Evolutionary conservation across 1,140 invertebrate species (phyloP).

Genomic region (Heliothis subflexa): DNA sequence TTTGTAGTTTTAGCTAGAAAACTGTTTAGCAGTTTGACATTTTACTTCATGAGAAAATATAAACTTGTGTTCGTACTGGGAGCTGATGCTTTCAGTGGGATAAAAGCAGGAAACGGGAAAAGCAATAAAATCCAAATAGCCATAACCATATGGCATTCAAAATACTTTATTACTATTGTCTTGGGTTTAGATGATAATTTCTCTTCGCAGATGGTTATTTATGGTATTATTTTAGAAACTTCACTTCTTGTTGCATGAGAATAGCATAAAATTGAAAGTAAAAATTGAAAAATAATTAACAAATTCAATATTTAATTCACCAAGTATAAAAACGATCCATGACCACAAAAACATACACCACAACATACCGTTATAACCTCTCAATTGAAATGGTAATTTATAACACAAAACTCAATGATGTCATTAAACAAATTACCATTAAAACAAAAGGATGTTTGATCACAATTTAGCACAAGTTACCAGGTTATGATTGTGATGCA

Average conservation of each 20-base stretch:
- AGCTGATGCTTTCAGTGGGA: neutral
- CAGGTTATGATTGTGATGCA: neutral
- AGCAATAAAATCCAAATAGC: neutral
- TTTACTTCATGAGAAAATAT: neutral
- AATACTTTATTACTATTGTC: too few species aligned
- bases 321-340: too few species aligned
- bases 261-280: too few species aligned
- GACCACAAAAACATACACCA: too few species aligned
- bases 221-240: too few species aligned
- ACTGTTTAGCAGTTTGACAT: neutral
- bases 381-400: neutral
- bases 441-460: conserved; percentile 17
- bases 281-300: too few species aligned
- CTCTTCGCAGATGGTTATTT: too few species aligned
- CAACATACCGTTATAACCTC: too few species aligned
- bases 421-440: conserved; percentile 5
- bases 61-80: neutral
- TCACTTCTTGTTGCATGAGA: too few species aligned
- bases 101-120: neutral
- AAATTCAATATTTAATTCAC: too few species aligned
- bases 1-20: conserved; percentile 17
- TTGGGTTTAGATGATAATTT: too few species aligned
- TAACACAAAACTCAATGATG: neutral
- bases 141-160: too few species aligned
- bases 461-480: neutral